Conservation (phyloP, 2,888 invertebrate genomes). For the Macroteleia sp. region DNA sequence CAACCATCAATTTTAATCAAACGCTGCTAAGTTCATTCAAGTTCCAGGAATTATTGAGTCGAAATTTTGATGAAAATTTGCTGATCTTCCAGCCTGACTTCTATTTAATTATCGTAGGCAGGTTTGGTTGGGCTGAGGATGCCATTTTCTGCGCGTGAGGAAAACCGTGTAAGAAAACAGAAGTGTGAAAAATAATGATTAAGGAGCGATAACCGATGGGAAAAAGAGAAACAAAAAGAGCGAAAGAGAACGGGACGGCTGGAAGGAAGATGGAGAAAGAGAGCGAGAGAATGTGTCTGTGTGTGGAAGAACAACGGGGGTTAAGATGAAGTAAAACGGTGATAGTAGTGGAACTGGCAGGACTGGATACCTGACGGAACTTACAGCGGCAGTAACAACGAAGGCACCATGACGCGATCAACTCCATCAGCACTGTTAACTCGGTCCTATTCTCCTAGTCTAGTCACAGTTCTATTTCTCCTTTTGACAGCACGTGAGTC, state of each 20-base stretch:
- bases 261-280: slow-evolving; percentile 54
- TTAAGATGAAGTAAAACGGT: slow-evolving; percentile 72
- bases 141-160: no score
- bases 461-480: slow-evolving; percentile 73
- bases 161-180: not conserved
- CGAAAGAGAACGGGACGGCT: slow-evolving; percentile 33
- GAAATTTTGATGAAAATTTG: no score
- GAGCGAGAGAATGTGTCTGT: slow-evolving; percentile 64
- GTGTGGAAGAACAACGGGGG: slow-evolving; percentile 63
- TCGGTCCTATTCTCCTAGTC: slow-evolving; percentile 72
- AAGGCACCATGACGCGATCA: slow-evolving; percentile 82
- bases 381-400: slow-evolving; percentile 82
- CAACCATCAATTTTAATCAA: no score
- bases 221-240: slow-evolving; percentile 36
- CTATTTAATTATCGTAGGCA: no score
- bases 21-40: no score
- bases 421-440: slow-evolving; percentile 72
- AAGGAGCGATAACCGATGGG: slow-evolving; percentile 14
- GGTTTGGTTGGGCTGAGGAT: no score
- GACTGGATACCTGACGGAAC: slow-evolving; percentile 78
- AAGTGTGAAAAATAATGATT: not conserved
- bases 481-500: slow-evolving; percentile 79
- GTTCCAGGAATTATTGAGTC: no score
- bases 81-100: no score
- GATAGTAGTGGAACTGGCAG: slow-evolving; percentile 74